A percentile compares a stretch with the other conserved stretches of the same genome.
phyloP scores from a whole-genome alignment of 1,140 invertebrate species.

The Heterodera schachtii region DNA sequence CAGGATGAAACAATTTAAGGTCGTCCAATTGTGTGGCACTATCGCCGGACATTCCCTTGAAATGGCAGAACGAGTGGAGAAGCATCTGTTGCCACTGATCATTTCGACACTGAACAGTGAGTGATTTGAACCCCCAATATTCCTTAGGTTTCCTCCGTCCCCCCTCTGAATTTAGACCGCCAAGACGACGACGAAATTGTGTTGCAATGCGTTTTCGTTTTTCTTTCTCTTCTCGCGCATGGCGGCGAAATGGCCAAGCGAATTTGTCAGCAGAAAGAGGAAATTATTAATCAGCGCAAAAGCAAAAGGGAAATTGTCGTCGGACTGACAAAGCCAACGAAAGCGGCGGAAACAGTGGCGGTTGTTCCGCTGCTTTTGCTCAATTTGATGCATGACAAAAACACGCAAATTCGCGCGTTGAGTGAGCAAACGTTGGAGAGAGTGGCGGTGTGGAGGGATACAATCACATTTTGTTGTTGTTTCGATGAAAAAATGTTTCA shows the following conservation, averaged over 20 bases:
- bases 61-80: constrained; percentile 24
- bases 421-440: constrained; percentile 88
- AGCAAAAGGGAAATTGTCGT: neutral
- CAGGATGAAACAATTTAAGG: neutral
- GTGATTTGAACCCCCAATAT: constrained; percentile 14
- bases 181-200: constrained; percentile 97
- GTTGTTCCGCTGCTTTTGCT: constrained; percentile 75
- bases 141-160: constrained; percentile 28
- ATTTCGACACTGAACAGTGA: constrained; percentile 10
- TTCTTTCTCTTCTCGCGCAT: constrained; percentile 84
- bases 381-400: constrained; percentile 95
- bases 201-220: constrained; percentile 89
- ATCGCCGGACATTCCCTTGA: neutral
- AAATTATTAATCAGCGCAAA: constrained; percentile 8
- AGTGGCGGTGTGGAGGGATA: constrained; percentile 73
- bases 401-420: constrained; percentile 84
- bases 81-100: neutral
- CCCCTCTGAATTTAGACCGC: constrained; percentile 71
- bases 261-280: constrained; percentile 68
- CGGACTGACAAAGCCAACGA: too few relatives aligned
- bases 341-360: neutral
- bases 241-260: constrained; percentile 80
- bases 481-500: too few relatives aligned
- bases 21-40: constrained; percentile 7
- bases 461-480: too few relatives aligned